Conservation (phyloP, 1,140 invertebrate species). For the Heliconius congener region DNA sequence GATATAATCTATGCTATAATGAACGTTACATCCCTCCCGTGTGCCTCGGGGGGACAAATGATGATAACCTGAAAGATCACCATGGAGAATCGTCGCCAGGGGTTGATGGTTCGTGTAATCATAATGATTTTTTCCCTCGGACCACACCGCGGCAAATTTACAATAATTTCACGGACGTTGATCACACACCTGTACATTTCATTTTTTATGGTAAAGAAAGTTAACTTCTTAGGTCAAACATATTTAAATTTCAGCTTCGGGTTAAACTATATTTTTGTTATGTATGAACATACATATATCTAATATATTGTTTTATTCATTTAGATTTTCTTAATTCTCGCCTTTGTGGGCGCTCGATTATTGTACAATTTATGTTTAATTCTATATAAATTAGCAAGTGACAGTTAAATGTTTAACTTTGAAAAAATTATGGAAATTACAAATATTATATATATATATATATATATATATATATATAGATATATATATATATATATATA, state of each 20-base stretch:
- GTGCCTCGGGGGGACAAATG: constrained; percentile 55
- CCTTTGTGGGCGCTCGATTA: not conserved
- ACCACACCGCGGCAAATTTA: constrained; percentile 76
- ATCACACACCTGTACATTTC: constrained; percentile 69
- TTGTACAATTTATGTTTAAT: too few relatives aligned
- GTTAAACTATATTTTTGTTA: too few relatives aligned
- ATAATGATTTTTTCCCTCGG: constrained; percentile 64
- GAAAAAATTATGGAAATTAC: not conserved
- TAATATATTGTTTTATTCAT: not conserved
- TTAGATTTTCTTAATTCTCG: not conserved
- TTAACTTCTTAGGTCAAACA: not conserved
- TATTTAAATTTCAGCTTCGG: too few relatives aligned
- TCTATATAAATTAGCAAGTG: too few relatives aligned
- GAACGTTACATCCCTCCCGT: constrained; percentile 19
- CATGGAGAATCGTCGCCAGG: constrained; percentile 65
- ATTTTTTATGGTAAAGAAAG: constrained; percentile 25
- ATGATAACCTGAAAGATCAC: constrained; percentile 60
- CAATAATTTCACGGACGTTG: constrained; percentile 74
- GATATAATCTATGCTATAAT: not conserved
- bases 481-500: not conserved
- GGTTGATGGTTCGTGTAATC: constrained; percentile 75
- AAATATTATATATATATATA: not conserved
- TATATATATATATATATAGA: not conserved
- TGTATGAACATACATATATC: not conserved
- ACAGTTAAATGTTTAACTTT: not conserved